These are phyloP conservation scores for Eupithecia vulgata DNA, from an alignment of 2,888 invertebrate species.

Conservation along the genomic window DNA sequence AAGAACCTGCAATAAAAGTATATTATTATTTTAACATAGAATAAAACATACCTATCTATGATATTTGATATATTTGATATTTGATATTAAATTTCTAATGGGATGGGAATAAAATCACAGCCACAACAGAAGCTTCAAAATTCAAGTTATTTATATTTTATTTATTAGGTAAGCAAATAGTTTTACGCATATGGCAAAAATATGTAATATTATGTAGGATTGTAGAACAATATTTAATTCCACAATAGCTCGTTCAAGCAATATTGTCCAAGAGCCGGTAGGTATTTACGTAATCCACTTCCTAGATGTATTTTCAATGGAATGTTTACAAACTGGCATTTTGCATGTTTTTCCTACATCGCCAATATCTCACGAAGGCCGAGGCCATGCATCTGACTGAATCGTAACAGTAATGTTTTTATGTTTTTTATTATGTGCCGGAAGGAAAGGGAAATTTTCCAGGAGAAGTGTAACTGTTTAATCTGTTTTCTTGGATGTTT, in stretches of 20 bases:
- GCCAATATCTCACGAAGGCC: conserved; percentile 45
- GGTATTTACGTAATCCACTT: conserved; percentile 12
- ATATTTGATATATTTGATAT: too few species aligned
- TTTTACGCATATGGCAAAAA: neutral
- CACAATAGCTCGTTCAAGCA: neutral
- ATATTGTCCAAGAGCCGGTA: neutral
- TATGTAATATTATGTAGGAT: neutral
- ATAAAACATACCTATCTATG: too few species aligned
- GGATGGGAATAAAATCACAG: neutral
- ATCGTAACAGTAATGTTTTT: conserved; percentile 14
- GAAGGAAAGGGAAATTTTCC: conserved; percentile 37
- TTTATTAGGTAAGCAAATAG: neutral
- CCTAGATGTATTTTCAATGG: conserved; percentile 8
- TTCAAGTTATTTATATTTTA: neutral
- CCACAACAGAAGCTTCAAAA: neutral
- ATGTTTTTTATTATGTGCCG: conserved; percentile 42
- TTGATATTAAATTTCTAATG: neutral
- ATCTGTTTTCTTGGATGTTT: conserved; percentile 24
- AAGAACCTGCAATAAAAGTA: too few species aligned
- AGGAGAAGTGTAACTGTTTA: conserved; percentile 24
- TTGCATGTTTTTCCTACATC: conserved; percentile 25
- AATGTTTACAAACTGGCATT: conserved; percentile 19
- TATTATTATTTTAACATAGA: too few species aligned
- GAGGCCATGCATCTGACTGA: conserved; percentile 43
- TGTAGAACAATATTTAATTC: neutral